phyloP scores from a whole-genome alignment of 2,797 vertebrate genomes.

The Chelmon rostratus region DNA sequence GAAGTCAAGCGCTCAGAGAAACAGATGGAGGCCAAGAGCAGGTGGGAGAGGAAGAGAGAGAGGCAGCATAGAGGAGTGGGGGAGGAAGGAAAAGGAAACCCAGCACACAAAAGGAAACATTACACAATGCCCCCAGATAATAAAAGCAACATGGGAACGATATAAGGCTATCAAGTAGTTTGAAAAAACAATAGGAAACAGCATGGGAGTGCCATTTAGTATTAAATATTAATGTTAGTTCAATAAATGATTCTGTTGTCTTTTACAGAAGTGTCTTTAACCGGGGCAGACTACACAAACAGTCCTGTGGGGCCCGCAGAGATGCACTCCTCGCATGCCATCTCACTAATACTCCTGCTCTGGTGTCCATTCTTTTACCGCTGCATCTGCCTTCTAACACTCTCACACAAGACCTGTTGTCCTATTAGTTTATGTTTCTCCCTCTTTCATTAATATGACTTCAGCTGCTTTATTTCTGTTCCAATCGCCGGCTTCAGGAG shows the following conservation, averaged over 20 bases:
- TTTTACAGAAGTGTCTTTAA: conserved; percentile 77
- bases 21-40: conserved; percentile 69
- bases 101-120: conserved; percentile 71
- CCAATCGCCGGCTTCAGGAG: conserved; percentile 17
- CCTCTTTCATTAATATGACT: conserved; percentile 21
- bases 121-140: conserved; percentile 87
- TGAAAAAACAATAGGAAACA: conserved; percentile 90
- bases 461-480: conserved; percentile 15
- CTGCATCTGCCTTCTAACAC: conserved; percentile 11
- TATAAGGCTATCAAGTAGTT: conserved; percentile 87
- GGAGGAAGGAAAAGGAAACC: conserved; percentile 34
- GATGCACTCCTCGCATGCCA: conserved; percentile 61
- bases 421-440: conserved; percentile 10
- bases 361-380: conserved; percentile 32
- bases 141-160: conserved; percentile 86
- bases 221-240: conserved; percentile 87
- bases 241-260: conserved; percentile 82
- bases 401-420: conserved; percentile 9
- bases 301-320: conserved; percentile 69
- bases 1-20: conserved; percentile 64
- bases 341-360: conserved; percentile 44
- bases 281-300: conserved; percentile 51
- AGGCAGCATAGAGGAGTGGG: conserved; percentile 12
- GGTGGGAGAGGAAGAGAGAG: conserved; percentile 42
- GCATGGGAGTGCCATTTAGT: conserved; percentile 84